Evolutionary conservation across 2,113 vertebrate genomes (phyloP), one percentile per base, ranked within the genome.

Genomic region (Elanoides forficatus): DNA sequence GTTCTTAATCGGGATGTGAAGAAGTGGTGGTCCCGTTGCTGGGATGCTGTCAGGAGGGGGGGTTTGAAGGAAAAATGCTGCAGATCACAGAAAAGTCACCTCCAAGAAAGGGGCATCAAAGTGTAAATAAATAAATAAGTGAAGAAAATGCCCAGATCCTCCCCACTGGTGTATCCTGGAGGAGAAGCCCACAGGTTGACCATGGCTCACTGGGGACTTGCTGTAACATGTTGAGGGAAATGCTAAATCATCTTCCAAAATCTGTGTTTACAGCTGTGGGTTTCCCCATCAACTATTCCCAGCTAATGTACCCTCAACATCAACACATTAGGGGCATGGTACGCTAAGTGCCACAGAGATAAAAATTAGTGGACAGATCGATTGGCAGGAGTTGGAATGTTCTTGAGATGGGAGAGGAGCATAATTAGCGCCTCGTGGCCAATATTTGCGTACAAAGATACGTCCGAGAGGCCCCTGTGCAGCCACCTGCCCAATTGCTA

Each of bases 281-380:
- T 47, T 85, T 75, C 45, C n/a, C 32, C 4, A 7, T 4, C 1
- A 2, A 4, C 43, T 21, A 43, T 52, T 50, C 71, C 32, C 59
- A 73, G 25, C 9, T 34, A 6, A 53, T 2, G 8, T 15, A 32
- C 14, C 40, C 36, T 32, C 87, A 15, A 2, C 2, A 1, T 21
- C 71, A 34, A 67, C 0, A 0, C 5, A 2, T 40, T 27, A 55
- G 13, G 13, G 59, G 7, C 63, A 53, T 2, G 20, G 32, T 36
- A 16, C 18, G 6, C 50, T 63, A n/a, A 92, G 62, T 40, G 62
- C 62, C 60, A 17, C 19, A 25, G 40, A 85, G 56, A 68, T 42
- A 65, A 93, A 90, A 88, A 93, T n/a, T 6, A 73, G 71, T 23
- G 13, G 48, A 60, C 70, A 13, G 40, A 72, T 68, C 36, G 52